These are phyloP conservation scores for Penelope pileata DNA, from an alignment of 2,113 vertebrate genomes.

Conservation along the genomic window DNA sequence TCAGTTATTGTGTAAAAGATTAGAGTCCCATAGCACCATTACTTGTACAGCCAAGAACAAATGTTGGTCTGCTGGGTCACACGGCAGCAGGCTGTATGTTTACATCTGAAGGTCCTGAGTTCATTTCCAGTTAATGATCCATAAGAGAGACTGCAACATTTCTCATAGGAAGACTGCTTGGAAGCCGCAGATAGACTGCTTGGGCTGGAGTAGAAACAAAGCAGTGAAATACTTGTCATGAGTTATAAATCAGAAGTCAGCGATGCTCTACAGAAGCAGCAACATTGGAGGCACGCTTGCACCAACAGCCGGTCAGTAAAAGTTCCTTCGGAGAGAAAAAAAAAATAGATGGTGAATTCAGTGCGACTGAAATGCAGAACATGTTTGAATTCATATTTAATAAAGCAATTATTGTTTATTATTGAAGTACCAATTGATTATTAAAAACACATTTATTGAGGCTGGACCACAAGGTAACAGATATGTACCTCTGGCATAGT, in stretches of 20 bases:
- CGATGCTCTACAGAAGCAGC: not conserved
- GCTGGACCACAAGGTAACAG: constrained; percentile 76
- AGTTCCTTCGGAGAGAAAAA: not conserved
- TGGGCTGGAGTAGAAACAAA: not conserved
- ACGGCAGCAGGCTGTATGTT: not conserved
- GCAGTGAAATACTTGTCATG: not conserved
- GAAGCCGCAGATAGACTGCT: not conserved
- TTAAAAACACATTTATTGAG: constrained; percentile 79
- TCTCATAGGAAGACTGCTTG: not conserved
- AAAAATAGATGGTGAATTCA: not conserved
- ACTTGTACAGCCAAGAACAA: not conserved
- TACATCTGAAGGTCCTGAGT: not conserved
- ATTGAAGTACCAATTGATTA: constrained; percentile 78
- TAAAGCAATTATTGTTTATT: constrained; percentile 72
- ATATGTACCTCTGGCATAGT: constrained; percentile 68
- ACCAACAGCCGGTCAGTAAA: not conserved
- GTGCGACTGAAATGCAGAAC: constrained; percentile 1
- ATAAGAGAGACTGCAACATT: not conserved
- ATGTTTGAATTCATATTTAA: constrained; percentile 58
- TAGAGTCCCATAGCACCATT: not conserved
- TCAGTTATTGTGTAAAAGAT: not conserved
- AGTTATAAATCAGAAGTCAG: constrained; percentile 30
- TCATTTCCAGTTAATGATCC: constrained; percentile 37
- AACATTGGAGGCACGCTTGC: fast-evolving
- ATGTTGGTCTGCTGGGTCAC: not conserved